Conservation (phyloP, 2,113 vertebrate species). For the Takifugu flavidus region DNA sequence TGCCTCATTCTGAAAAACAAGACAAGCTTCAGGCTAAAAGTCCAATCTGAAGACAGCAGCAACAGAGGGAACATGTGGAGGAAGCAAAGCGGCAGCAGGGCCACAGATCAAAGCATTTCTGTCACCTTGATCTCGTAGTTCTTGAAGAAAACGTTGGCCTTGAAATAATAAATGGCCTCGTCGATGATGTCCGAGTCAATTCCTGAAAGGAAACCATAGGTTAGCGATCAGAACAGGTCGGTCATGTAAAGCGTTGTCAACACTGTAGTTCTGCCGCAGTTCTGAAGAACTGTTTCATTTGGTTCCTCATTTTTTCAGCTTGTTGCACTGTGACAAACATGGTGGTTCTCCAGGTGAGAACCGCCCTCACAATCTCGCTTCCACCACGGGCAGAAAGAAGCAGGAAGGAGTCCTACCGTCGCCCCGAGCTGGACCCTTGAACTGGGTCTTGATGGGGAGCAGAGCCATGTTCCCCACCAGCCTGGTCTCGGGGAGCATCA, state of each 20-base stretch:
- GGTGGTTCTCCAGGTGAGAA: too few species aligned
- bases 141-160: conserved; percentile 99
- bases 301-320: too few species aligned
- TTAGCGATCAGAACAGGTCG: neutral
- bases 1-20: conserved; percentile 86
- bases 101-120: too few species aligned
- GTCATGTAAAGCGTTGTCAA: neutral
- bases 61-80: neutral
- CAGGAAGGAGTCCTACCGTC: conserved; percentile 76
- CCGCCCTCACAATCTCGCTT: too few species aligned
- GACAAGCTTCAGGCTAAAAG: too few species aligned
- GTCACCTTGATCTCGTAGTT: conserved; percentile 99
- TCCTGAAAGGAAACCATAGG: conserved; percentile 67
- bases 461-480: conserved; percentile 94
- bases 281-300: neutral
- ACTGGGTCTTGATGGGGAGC: conserved; percentile 91
- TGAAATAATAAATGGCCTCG: conserved; percentile 98
- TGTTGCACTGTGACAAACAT: too few species aligned
- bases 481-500: conserved; percentile 87
- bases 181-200: conserved; percentile 94
- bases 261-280: neutral
- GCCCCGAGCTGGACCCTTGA: conserved; percentile 93
- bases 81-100: neutral
- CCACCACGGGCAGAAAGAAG: neutral
- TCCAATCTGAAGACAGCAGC: neutral